A percentile compares a stretch with the other conserved stretches of the same genome.
Evolutionary conservation across 2,888 invertebrate species (phyloP).

Genomic region (Peribatodes rhomboidaria): DNA sequence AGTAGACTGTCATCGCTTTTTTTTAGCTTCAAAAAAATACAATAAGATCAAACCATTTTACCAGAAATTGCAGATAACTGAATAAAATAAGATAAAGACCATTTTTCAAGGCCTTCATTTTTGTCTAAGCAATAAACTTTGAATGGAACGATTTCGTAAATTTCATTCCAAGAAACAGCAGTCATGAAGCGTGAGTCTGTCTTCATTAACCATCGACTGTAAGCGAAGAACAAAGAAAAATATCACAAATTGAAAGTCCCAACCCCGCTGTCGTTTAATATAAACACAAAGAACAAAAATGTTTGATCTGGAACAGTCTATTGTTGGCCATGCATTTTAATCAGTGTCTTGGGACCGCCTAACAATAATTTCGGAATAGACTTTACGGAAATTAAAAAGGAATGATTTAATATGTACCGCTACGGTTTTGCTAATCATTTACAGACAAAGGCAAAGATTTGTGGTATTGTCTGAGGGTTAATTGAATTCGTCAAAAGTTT

Average conservation of each 20-base stretch:
- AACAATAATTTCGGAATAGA: conserved; percentile 49
- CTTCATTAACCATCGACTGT: conserved; percentile 57
- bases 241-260: conserved; percentile 63
- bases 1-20: too few relatives aligned
- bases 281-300: conserved; percentile 72
- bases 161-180: conserved; percentile 28
- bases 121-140: not conserved
- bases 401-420: conserved; percentile 38
- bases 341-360: conserved; percentile 61
- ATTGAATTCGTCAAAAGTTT: conserved; percentile 20
- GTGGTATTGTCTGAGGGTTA: conserved; percentile 23
- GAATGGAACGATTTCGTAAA: conserved; percentile 4
- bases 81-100: too few relatives aligned
- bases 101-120: not conserved
- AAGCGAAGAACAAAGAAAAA: conserved; percentile 65
- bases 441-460: conserved; percentile 29
- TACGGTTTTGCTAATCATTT: conserved; percentile 30
- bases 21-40: too few relatives aligned
- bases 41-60: too few relatives aligned
- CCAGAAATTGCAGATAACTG: too few relatives aligned
- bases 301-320: conserved; percentile 74
- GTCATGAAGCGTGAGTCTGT: conserved; percentile 41
- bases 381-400: conserved; percentile 49
- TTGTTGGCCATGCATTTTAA: conserved; percentile 75
- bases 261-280: conserved; percentile 66